phyloP scores from a whole-genome alignment of 2,113 vertebrate species.

The Delphinapterus leucas region DNA sequence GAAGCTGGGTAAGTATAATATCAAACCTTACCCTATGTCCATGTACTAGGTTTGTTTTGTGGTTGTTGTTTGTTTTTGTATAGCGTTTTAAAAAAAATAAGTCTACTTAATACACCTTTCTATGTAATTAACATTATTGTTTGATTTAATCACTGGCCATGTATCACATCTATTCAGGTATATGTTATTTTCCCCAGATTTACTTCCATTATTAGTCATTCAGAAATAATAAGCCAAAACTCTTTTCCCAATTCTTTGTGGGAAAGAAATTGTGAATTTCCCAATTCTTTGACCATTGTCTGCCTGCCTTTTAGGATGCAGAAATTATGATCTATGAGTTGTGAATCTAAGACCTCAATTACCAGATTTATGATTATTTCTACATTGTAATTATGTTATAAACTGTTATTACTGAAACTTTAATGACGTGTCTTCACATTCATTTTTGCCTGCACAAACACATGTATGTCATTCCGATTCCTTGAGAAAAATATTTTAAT shows the following conservation, averaged over 20 bases:
- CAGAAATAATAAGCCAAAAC: not conserved
- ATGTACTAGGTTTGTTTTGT: not conserved
- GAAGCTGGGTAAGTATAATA: not conserved
- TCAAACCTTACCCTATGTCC: not conserved
- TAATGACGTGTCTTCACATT: not conserved
- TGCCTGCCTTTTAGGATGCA: not conserved
- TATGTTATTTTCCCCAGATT: not conserved
- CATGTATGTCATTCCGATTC: not conserved
- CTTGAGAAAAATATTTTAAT: not conserved
- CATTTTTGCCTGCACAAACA: not conserved
- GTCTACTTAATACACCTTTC: accelerated
- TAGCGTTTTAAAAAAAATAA: not conserved
- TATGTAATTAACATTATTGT: not conserved
- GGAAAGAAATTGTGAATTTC: not conserved
- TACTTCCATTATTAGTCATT: not conserved
- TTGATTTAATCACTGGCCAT: not conserved
- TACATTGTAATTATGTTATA: not conserved
- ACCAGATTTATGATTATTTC: not conserved
- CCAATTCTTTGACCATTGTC: not conserved
- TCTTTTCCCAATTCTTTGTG: not conserved
- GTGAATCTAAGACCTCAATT: not conserved
- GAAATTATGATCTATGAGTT: not conserved
- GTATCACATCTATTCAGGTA: not conserved
- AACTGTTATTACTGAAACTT: not conserved
- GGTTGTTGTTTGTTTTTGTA: not conserved